phyloP scores from a whole-genome alignment of 1,140 invertebrate genomes.

The Halesus radiatus region DNA sequence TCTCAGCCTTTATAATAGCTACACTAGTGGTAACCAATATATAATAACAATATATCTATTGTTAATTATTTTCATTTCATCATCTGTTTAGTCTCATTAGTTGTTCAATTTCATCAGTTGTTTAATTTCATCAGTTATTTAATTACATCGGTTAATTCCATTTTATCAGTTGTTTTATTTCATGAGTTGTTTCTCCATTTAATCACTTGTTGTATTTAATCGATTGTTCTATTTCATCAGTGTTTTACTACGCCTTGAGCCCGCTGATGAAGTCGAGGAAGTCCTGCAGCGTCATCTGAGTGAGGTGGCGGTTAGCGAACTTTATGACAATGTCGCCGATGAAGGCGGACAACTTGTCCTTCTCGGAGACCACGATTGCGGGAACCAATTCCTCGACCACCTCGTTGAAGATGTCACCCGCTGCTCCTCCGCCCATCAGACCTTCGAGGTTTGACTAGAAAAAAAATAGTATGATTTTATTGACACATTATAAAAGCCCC shows the following conservation, averaged over 20 bases:
- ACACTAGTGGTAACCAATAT: no score
- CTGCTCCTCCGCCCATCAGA: constrained; percentile 39
- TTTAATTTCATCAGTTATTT: no score
- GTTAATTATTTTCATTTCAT: no score
- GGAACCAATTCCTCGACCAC: constrained; percentile 38
- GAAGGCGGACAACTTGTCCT: constrained; percentile 25
- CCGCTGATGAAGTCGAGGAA: constrained; percentile 36
- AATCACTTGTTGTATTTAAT: no score
- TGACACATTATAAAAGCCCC: neutral
- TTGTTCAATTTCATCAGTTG: no score
- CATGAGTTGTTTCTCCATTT: no score
- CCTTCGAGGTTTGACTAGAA: constrained; percentile 47
- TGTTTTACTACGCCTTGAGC: neutral
- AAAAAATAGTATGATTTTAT: neutral
- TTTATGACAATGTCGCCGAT: constrained; percentile 30
- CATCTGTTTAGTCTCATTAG: no score
- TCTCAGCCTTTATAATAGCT: no score
- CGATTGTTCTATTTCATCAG: no score
- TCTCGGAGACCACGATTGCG: constrained; percentile 21
- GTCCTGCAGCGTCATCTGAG: constrained; percentile 27
- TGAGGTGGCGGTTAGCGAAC: constrained; percentile 26
- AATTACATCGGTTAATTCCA: no score
- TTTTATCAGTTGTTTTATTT: no score
- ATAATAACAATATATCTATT: no score
- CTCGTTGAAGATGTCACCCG: constrained; percentile 37